Base-by-base conservation (phyloP, 2,888 invertebrate species). In the Nomada flava region DNA sequence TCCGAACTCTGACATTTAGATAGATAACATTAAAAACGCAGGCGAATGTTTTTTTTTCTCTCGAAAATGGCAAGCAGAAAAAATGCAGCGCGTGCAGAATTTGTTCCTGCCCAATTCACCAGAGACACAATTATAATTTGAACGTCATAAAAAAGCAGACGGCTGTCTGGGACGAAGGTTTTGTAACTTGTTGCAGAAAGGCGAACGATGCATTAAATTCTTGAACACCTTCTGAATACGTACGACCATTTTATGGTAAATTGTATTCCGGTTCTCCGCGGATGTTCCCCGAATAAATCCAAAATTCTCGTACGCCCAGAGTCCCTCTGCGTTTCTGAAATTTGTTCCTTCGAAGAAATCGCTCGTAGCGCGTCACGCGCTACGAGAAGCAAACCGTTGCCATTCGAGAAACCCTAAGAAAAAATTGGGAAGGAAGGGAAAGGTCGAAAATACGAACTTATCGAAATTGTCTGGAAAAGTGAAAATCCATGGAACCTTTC, bases 201-300 rank as follows among this genome's bases (percentile, higher is more conserved):
- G 59, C 63, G 71, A 60, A 1, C 52, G 55, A 60, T 67, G 67
- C 76, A 73, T 55, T 63, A 76, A 84, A 77, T 80, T 68, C 63
- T 80, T 69, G 55, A 89, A 89, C 89, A 86, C 82, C 70, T 67
- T 76, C 85, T 84, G 91, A 90, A 91, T 91, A 91, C 84, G 85
- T 65, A 91, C 83, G 23, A 76, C 70, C 7, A 59, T 79, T 90
- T 90, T 89, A 90, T 89, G 87, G 69, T 89, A 89, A 90, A 67
- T 60, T 11, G 57, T 52, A 73, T 75, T 85, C 77, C 76, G 36
- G 53, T 74, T 73, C 69, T 36, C 67, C 36, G 42, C 18, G n/a
- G 44, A 52, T 20, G 3, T 47, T 47, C 13, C 3, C 47, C 47
- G 47, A 47, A 15, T 47, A 47, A 15, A 47, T 47, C 36, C 36